Evolutionary conservation across 1,140 invertebrate genomes (phyloP).

Genomic region (Adelges cooleyi): DNA sequence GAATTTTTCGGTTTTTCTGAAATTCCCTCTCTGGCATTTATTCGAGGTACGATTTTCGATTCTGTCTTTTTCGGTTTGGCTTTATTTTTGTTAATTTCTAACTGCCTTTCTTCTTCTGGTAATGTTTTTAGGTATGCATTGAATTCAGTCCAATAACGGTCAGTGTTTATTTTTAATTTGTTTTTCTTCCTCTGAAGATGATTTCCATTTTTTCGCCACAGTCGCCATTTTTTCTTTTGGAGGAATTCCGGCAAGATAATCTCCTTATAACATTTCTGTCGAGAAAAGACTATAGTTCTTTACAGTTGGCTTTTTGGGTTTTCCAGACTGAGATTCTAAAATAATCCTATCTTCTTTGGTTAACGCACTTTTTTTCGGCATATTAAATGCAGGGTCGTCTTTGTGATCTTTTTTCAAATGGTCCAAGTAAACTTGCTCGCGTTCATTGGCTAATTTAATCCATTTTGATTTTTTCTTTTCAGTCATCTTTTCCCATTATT

Average conservation of each 20-base stretch:
- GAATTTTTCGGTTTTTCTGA: too few relatives aligned
- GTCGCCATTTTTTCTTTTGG: conserved; percentile 7
- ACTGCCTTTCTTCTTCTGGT: conserved; percentile 6
- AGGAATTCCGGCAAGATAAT: neutral
- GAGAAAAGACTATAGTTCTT: too few relatives aligned
- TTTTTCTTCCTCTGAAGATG: neutral
- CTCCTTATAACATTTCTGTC: conserved; percentile 15
- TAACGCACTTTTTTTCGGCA: too few relatives aligned
- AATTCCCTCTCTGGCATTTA: conserved; percentile 14
- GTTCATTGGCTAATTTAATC: too few relatives aligned
- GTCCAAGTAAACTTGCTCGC: too few relatives aligned
- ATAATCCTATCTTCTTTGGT: too few relatives aligned
- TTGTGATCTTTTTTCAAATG: conserved; percentile 13
- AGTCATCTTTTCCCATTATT: conserved; percentile 3
- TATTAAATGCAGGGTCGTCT: too few relatives aligned
- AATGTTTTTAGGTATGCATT: conserved; percentile 11
- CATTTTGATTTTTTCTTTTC: too few relatives aligned
- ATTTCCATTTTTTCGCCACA: conserved; percentile 2
- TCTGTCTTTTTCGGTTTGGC: conserved; percentile 3
- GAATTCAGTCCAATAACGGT: too few relatives aligned
- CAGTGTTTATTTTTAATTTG: conserved; percentile 13
- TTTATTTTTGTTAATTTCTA: neutral
- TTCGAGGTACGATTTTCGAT: conserved; percentile 9
- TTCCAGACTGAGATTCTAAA: too few relatives aligned
- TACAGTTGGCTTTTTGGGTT: neutral